Evolutionary conservation across 2,888 invertebrate species (phyloP).

Genomic region (Theodoxus fluviatilis): DNA sequence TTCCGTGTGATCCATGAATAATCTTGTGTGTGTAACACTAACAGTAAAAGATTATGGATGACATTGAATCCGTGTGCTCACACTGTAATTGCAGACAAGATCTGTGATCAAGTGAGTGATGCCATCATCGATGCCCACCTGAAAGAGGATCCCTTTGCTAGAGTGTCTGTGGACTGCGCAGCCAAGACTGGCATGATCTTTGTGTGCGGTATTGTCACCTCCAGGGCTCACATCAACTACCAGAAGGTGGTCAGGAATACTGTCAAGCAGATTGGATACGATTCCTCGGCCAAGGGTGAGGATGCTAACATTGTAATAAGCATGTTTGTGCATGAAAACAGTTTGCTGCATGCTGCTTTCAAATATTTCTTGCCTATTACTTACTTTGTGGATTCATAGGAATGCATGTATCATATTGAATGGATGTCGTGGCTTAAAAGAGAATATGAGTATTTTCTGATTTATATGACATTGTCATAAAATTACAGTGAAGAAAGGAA

Average conservation of each 20-base stretch:
- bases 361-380: neutral
- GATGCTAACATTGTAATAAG: neutral
- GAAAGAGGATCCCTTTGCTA: constrained; percentile 89
- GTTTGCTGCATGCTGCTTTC: neutral
- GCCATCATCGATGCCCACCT: constrained; percentile 76
- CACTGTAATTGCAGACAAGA: constrained; percentile 58
- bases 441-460: neutral
- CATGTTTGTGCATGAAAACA: neutral
- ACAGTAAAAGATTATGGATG: neutral
- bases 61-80: neutral
- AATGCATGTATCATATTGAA: neutral
- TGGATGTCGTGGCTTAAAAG: neutral
- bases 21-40: neutral
- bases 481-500: neutral
- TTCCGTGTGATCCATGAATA: neutral
- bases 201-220: constrained; percentile 93
- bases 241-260: constrained; percentile 96
- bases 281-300: constrained; percentile 69
- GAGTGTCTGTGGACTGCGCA: constrained; percentile 97
- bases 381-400: neutral
- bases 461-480: neutral
- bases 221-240: constrained; percentile 92
- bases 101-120: constrained; percentile 68
- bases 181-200: constrained; percentile 99
- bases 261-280: constrained; percentile 96